Conservation (phyloP, 2,113 vertebrate genomes). For the Eidolon helvum region DNA sequence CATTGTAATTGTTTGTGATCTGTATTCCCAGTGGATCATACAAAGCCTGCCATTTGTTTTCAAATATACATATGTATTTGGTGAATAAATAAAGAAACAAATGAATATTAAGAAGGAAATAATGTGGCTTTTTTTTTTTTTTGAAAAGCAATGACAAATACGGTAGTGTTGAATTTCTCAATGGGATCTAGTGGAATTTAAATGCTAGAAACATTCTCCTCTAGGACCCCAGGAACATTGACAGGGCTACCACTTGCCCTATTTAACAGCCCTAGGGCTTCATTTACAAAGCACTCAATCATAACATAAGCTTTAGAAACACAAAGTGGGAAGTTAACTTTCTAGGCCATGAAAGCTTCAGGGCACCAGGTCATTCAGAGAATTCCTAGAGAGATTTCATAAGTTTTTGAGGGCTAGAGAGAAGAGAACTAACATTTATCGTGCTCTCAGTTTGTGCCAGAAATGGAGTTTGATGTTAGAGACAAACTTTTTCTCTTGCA, state of each 20-base stretch:
- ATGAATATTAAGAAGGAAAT: not conserved
- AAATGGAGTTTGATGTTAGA: not conserved
- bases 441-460: not conserved
- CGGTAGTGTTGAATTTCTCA: not conserved
- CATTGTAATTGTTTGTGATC: not conserved
- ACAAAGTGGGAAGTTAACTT: not conserved
- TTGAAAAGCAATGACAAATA: not conserved
- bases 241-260: not conserved
- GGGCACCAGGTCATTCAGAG: not conserved
- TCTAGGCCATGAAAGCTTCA: not conserved
- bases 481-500: not conserved
- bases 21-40: not conserved
- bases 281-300: not conserved
- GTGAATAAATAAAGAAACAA: conserved; percentile 4
- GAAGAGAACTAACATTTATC: not conserved
- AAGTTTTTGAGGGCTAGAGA: not conserved
- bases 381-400: not conserved
- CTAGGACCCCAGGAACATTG: fast-evolving
- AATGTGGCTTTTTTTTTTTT: not conserved
- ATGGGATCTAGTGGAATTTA: not conserved
- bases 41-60: not conserved
- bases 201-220: not conserved
- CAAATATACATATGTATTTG: not conserved
- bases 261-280: not conserved
- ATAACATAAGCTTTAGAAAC: not conserved